Conservation (phyloP, 2,888 invertebrate genomes). For the Adelphocoris suturalis region DNA sequence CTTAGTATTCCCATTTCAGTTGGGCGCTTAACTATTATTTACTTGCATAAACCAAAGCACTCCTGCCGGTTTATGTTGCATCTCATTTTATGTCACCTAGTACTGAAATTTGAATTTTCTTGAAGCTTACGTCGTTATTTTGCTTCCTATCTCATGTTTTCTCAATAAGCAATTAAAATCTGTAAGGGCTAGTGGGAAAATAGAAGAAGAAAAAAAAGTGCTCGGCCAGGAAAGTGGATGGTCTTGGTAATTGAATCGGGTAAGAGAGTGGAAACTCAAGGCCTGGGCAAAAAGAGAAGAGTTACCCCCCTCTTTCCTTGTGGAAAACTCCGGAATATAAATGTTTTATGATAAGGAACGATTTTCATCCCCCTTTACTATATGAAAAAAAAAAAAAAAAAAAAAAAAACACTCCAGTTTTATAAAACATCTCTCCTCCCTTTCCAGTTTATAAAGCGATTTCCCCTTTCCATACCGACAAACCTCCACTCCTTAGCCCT, state of each 20-base stretch:
- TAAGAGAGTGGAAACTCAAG: conserved; percentile 70
- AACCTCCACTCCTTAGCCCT: conserved; percentile 6
- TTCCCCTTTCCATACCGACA: conserved; percentile 43
- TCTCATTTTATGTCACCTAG: no score
- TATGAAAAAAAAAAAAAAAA: no score
- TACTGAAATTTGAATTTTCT: no score
- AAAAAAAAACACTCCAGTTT: conserved; percentile 56
- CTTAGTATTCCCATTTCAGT: no score
- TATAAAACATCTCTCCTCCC: conserved; percentile 58
- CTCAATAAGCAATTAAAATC: conserved; percentile 3
- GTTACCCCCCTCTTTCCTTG: not conserved
- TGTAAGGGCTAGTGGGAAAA: not conserved
- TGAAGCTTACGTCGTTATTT: not conserved
- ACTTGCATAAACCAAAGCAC: no score
- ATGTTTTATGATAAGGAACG: conserved; percentile 71
- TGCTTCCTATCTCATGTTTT: not conserved
- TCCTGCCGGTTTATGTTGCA: no score
- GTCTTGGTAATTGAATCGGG: conserved; percentile 69
- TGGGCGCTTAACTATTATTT: no score
- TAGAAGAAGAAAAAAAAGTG: not conserved
- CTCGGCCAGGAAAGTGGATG: conserved; percentile 43
- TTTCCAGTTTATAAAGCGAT: conserved; percentile 51
- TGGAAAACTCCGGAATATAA: conserved; percentile 68
- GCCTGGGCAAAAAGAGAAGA: conserved; percentile 17
- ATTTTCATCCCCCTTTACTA: conserved; percentile 60